A percentile compares a stretch with the other conserved stretches of the same genome.
phyloP scores from a whole-genome alignment of 2,888 invertebrate species.

The Sphecodes monilicornis region DNA sequence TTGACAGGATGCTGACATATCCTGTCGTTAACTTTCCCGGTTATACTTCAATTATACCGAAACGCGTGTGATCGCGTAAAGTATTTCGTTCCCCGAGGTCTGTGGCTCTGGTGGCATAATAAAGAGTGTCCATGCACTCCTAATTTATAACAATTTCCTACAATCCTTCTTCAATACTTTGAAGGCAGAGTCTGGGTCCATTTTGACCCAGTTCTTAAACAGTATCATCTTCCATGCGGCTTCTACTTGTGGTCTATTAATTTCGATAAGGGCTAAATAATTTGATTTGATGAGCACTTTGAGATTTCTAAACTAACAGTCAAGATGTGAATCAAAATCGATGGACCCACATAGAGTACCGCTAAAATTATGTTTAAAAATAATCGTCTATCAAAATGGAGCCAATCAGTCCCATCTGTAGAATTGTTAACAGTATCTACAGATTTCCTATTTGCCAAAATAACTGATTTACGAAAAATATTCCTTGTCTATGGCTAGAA shows the following conservation, averaged over 20 bases:
- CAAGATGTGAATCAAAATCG: too few relatives aligned
- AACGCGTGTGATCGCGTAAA: constrained; percentile 51
- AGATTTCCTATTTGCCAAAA: too few relatives aligned
- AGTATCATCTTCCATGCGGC: background rate
- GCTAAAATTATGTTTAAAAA: too few relatives aligned
- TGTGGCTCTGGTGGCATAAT: background rate
- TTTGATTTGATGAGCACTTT: background rate
- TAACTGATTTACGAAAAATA: too few relatives aligned
- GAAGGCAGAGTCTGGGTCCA: background rate
- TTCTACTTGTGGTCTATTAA: background rate
- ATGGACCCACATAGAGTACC: too few relatives aligned
- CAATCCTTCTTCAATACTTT: background rate
- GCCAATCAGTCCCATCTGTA: too few relatives aligned
- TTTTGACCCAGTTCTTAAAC: background rate
- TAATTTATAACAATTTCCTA: background rate
- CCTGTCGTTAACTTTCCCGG: constrained; percentile 61
- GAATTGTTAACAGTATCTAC: too few relatives aligned
- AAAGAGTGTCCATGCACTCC: background rate
- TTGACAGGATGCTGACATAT: constrained; percentile 60
- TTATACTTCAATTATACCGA: constrained; percentile 51
- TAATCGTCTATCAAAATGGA: too few relatives aligned
- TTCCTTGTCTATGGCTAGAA: too few relatives aligned
- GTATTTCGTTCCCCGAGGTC: constrained; percentile 58
- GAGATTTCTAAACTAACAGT: background rate
- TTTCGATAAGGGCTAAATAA: too few relatives aligned